phyloP scores from a whole-genome alignment of 1,140 invertebrate genomes.

The Drosophila lacteicornis region DNA sequence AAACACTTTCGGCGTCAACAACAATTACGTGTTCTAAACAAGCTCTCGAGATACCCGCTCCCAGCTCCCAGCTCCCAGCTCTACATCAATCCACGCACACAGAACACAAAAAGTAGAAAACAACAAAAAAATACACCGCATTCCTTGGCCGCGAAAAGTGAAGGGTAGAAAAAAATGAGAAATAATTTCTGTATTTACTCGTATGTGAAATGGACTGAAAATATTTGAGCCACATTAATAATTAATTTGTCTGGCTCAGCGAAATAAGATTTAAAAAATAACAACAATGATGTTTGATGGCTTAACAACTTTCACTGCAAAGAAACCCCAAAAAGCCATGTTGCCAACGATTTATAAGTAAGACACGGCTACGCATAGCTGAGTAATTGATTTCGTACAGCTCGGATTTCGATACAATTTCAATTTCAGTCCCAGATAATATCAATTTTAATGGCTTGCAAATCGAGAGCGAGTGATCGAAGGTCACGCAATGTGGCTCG shows the following conservation, averaged over 20 bases:
- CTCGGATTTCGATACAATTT: slow-evolving; percentile 68
- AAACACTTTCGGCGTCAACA: slow-evolving; percentile 38
- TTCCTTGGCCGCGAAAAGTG: slow-evolving; percentile 57
- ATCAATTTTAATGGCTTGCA: slow-evolving; percentile 71
- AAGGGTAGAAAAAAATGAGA: slow-evolving; percentile 59
- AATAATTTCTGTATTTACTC: slow-evolving; percentile 33
- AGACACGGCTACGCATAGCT: slow-evolving; percentile 62
- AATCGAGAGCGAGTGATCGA: slow-evolving; percentile 65
- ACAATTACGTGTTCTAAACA: slow-evolving; percentile 46
- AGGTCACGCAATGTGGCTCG: slow-evolving; percentile 58
- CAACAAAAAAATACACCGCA: slow-evolving; percentile 41
- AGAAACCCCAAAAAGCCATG: slow-evolving; percentile 28
- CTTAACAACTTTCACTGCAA: slow-evolving; percentile 62
- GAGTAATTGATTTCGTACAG: slow-evolving; percentile 72
- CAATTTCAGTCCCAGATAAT: slow-evolving; percentile 49
- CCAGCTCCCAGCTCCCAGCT: slow-evolving; percentile 2
- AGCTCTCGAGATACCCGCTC: slow-evolving; percentile 22
- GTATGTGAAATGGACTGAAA: slow-evolving; percentile 35
- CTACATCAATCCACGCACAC: slow-evolving; percentile 31
- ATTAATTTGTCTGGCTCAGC: slow-evolving; percentile 56
- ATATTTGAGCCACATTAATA: slow-evolving; percentile 59
- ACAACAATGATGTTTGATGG: slow-evolving; percentile 33
- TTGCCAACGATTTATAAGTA: slow-evolving; percentile 28
- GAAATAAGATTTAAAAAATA: slow-evolving; percentile 16
- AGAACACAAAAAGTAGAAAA: slow-evolving; percentile 21